Percentiles rank a stretch among this genome's conserved stretches.
phyloP scores from a whole-genome alignment of 23 tunicate genomes.

The Halocynthia aurantium region DNA sequence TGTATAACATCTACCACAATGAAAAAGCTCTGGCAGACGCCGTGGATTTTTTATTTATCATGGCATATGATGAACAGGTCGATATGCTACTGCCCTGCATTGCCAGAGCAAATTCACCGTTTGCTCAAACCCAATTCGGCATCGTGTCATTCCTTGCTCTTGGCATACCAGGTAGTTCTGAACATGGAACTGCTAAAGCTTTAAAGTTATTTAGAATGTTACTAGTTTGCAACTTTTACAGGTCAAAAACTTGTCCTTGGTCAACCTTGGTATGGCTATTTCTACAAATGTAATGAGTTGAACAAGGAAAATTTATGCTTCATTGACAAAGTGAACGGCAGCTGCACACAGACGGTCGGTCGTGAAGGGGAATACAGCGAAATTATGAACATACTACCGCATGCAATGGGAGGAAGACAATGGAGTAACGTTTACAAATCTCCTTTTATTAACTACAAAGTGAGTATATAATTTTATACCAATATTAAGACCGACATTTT shows the following conservation, averaged over 20 bases:
- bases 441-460: constrained; percentile 18
- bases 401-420: constrained; percentile 3
- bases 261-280: constrained; percentile 24
- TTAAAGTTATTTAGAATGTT: no score
- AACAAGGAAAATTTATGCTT: neutral
- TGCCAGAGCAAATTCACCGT: constrained; percentile 17
- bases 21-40: constrained; percentile 6
- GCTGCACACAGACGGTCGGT: constrained; percentile 6
- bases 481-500: no score
- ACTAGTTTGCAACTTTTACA: neutral
- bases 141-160: constrained; percentile 1
- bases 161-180: constrained; percentile 15
- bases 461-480: neutral
- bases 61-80: constrained; percentile 25
- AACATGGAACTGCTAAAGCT: no score
- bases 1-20: constrained; percentile 12
- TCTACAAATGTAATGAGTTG: neutral
- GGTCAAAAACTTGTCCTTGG: constrained; percentile 13
- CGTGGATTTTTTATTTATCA: constrained; percentile 14
- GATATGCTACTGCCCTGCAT: constrained; percentile 13
- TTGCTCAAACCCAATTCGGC: neutral
- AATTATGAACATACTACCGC: constrained; percentile 8
- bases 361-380: neutral
- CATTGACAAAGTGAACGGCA: neutral
- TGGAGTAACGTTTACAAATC: constrained; percentile 5